A percentile compares a stretch with the other conserved stretches of the same genome.
Conservation (phyloP, 2,113 vertebrate species). For the Rissa tridactyla region DNA sequence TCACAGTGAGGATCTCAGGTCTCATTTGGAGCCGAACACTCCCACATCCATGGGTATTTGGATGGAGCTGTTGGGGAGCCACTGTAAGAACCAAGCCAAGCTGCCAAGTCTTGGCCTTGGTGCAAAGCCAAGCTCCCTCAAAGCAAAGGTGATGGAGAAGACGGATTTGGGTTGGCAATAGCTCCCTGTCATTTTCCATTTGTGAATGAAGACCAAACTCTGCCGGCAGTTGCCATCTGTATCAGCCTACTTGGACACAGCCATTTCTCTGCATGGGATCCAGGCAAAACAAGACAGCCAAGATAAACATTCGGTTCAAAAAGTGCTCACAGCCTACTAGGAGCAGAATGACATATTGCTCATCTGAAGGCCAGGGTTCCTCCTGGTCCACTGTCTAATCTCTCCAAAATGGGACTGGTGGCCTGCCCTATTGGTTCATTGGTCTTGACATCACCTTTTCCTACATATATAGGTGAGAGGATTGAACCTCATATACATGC, state of each 20-base stretch:
- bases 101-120: background rate
- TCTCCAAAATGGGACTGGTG: background rate
- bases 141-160: slow-evolving; percentile 14
- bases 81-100: background rate
- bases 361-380: background rate
- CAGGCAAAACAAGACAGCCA: background rate
- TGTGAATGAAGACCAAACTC: slow-evolving; percentile 8
- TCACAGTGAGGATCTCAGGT: background rate
- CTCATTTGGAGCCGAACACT: background rate
- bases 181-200: background rate
- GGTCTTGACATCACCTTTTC: background rate
- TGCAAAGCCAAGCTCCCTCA: slow-evolving; percentile 14
- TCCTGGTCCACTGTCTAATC: background rate
- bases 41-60: background rate
- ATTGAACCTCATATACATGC: background rate
- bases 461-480: accelerated
- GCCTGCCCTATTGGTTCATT: background rate
- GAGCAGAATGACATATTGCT: background rate
- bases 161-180: background rate
- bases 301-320: background rate
- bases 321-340: background rate
- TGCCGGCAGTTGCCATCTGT: slow-evolving; percentile 1
- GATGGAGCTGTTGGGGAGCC: background rate
- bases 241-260: background rate
- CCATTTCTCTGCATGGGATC: background rate